Evolutionary conservation across 1,140 invertebrate genomes (phyloP).

Genomic region (Drosophila funebris): DNA sequence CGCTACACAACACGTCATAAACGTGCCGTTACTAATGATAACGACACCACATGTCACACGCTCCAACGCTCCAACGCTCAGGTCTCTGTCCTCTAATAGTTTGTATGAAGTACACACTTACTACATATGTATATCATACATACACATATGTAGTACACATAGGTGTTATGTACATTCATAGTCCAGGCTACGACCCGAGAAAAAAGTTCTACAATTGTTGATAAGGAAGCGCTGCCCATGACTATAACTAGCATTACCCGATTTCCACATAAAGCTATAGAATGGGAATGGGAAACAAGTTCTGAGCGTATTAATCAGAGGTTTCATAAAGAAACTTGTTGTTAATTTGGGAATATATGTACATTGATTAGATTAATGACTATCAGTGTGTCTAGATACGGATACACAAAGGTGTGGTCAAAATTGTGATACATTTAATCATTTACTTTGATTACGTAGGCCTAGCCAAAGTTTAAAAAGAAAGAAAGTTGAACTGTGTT

Average conservation of each 20-base stretch:
- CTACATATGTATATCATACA: not conserved
- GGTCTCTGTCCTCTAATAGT: constrained; percentile 2
- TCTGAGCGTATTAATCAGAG: not conserved
- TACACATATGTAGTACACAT: not conserved
- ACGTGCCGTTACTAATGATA: constrained; percentile 73
- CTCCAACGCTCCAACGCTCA: constrained; percentile 21
- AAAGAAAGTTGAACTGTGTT: too few species aligned
- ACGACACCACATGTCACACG: constrained; percentile 43
- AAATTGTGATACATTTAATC: not conserved
- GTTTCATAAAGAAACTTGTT: not conserved
- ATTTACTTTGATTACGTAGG: too few species aligned
- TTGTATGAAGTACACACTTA: not conserved
- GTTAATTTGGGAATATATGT: not conserved
- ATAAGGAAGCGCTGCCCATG: not conserved
- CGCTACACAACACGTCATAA: constrained; percentile 36
- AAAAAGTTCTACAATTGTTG: not conserved
- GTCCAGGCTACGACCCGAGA: too few species aligned
- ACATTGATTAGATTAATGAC: constrained; percentile 19
- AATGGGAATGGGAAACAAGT: not conserved
- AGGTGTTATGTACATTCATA: too few species aligned
- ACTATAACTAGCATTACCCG: not conserved
- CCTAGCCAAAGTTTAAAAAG: too few species aligned
- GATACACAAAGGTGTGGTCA: not conserved
- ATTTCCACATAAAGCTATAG: not conserved
- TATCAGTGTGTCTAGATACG: not conserved